These are phyloP conservation scores for Gastrophryne carolinensis DNA, from an alignment of 2,797 vertebrate genomes.

Conservation along the genomic window DNA sequence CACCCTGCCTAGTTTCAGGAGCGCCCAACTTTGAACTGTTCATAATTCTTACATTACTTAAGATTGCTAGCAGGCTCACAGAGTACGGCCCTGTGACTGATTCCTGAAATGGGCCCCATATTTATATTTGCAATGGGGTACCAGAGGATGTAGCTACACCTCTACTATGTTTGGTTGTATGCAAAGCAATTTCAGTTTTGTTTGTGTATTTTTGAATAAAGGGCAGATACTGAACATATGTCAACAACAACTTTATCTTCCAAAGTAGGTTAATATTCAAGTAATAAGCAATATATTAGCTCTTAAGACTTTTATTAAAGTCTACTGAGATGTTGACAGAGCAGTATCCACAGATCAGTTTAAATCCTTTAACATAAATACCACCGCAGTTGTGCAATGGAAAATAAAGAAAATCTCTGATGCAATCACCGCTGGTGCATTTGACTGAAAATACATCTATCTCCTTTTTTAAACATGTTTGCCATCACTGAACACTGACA, in stretches of 20 bases:
- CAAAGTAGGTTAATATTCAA: slow-evolving; percentile 25
- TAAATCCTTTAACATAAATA: slow-evolving; percentile 47
- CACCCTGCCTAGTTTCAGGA: too few species aligned
- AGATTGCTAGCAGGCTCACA: too few species aligned
- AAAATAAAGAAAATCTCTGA: slow-evolving; percentile 45
- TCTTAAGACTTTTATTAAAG: slow-evolving; percentile 51
- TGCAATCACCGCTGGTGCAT: slow-evolving; percentile 37
- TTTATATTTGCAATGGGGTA: too few species aligned
- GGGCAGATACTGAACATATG: not conserved
- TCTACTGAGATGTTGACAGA: slow-evolving; percentile 38
- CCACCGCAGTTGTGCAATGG: slow-evolving; percentile 39
- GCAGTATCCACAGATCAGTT: slow-evolving; percentile 52
- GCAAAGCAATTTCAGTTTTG: not conserved
- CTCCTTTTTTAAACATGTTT: slow-evolving; percentile 43
- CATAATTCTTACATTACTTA: too few species aligned
- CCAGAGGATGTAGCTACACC: too few species aligned
- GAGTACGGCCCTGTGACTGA: too few species aligned
- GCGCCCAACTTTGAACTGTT: too few species aligned
- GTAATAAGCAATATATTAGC: slow-evolving; percentile 46
- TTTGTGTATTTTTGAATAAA: not conserved
- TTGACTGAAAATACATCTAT: slow-evolving; percentile 44
- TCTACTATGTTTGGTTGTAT: too few species aligned
- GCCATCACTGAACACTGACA: slow-evolving; percentile 49
- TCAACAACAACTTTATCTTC: slow-evolving; percentile 19
- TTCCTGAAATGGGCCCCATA: too few species aligned